Conservation (phyloP, 2,797 vertebrate genomes). For the Lycodopsis pacificus region DNA sequence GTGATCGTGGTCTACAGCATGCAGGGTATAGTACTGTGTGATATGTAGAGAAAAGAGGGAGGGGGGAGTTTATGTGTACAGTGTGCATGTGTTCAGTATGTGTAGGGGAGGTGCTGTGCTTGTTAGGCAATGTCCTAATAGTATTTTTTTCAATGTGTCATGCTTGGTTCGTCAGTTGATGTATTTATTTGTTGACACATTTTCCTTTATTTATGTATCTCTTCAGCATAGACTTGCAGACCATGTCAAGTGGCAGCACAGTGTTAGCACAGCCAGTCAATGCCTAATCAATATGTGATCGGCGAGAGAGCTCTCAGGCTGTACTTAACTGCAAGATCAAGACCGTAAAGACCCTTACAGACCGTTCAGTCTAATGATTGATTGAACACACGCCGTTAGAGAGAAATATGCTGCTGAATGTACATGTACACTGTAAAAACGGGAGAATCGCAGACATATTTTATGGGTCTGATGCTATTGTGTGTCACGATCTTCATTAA, state of each 20-base stretch:
- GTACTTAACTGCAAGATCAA: conserved; percentile 27
- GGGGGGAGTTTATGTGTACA: conserved; percentile 23
- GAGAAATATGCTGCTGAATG: conserved; percentile 7
- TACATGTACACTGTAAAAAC: neutral
- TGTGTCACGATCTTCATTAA: conserved; percentile 57
- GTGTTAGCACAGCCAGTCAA: conserved; percentile 29
- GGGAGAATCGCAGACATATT: neutral
- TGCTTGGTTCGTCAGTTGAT: conserved; percentile 29
- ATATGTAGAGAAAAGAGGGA: neutral
- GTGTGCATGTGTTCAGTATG: conserved; percentile 28
- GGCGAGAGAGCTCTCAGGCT: conserved; percentile 47
- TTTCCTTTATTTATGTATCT: conserved; percentile 48
- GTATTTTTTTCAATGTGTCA: conserved; percentile 26
- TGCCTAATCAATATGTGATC: conserved; percentile 69
- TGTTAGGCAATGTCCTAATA: conserved; percentile 23
- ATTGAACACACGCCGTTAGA: neutral
- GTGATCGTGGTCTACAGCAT: conserved; percentile 31
- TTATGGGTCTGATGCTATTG: conserved; percentile 15
- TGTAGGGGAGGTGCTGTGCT: conserved; percentile 40
- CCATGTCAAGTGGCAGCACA: conserved; percentile 1
- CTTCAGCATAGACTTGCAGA: neutral
- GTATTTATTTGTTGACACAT: conserved; percentile 28
- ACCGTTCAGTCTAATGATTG: neutral
- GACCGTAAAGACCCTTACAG: neutral
- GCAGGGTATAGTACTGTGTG: conserved; percentile 9